A percentile compares a stretch with the other conserved stretches of the same genome.
phyloP scores from a whole-genome alignment of 2,888 invertebrate species.

The Opisthograptis luteolata region DNA sequence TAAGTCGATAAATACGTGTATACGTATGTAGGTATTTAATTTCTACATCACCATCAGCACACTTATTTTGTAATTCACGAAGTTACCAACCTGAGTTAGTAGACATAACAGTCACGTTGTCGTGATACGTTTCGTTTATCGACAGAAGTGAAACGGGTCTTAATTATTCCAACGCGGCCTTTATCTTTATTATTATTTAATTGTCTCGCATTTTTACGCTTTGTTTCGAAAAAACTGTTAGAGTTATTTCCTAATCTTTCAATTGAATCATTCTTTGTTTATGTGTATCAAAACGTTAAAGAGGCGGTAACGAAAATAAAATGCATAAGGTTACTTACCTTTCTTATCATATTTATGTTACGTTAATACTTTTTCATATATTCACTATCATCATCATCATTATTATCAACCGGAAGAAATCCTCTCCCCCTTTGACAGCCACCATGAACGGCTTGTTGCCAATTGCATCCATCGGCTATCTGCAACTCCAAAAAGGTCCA shows the following conservation, averaged over 20 bases:
- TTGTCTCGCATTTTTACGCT: constrained; percentile 23
- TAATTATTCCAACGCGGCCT: constrained; percentile 41
- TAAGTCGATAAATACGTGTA: too few species aligned
- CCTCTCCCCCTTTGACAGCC: too few species aligned
- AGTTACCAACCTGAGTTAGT: constrained; percentile 2
- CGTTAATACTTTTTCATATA: too few species aligned
- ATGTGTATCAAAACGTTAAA: not conserved
- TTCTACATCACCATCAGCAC: constrained; percentile 1
- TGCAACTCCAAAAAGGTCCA: too few species aligned
- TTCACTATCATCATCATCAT: too few species aligned
- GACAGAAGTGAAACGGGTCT: constrained; percentile 38
- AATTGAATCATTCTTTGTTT: constrained; percentile 1
- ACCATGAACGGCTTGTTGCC: too few species aligned
- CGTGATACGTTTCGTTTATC: constrained; percentile 54
- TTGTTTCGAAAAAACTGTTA: constrained; percentile 17
- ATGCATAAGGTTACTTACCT: too few species aligned
- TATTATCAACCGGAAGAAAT: too few species aligned
- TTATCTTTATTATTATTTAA: constrained; percentile 36
- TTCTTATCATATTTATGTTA: too few species aligned
- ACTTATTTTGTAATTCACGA: constrained; percentile 19
- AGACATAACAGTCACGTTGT: constrained; percentile 47
- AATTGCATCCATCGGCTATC: too few species aligned
- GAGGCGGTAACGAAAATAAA: too few species aligned
- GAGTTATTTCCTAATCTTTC: constrained; percentile 6
- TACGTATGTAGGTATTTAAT: too few species aligned